Conservation (phyloP, 2,888 invertebrate genomes). For the Epistrophe eligans region DNA sequence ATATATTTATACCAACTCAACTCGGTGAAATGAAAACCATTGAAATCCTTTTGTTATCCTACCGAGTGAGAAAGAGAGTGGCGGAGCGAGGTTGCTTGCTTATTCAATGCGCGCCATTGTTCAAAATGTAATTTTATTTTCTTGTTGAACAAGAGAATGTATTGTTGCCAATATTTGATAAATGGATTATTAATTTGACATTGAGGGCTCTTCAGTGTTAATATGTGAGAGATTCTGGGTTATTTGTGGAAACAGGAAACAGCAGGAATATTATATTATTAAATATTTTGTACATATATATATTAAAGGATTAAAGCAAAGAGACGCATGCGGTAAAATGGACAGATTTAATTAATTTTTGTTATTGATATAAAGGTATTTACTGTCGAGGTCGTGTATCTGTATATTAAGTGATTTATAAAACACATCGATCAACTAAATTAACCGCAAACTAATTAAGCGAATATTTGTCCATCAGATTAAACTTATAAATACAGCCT, state of each 20-base stretch:
- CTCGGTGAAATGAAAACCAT: conserved; percentile 47
- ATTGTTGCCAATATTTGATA: conserved; percentile 69
- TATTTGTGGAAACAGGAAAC: not conserved
- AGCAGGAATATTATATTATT: conserved; percentile 9
- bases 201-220: conserved; percentile 14
- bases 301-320: conserved; percentile 5
- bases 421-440: conserved; percentile 46
- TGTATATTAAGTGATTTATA: conserved; percentile 32
- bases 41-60: conserved; percentile 71
- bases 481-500: conserved; percentile 21
- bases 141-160: conserved; percentile 61
- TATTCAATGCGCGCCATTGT: conserved; percentile 52
- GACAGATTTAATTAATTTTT: conserved; percentile 29
- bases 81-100: not conserved
- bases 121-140: conserved; percentile 63
- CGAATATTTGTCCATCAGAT: conserved; percentile 50
- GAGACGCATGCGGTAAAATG: too few species aligned
- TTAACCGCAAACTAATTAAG: conserved; percentile 61
- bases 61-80: conserved; percentile 33
- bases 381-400: not conserved
- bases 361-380: not conserved
- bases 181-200: conserved; percentile 77
- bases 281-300: conserved; percentile 32
- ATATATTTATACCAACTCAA: not conserved
- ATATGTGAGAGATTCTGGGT: not conserved